A percentile compares a stretch with the other conserved stretches of the same genome.
These are phyloP conservation scores for Acrobasis consociella DNA, from an alignment of 2,888 invertebrate species.

Conservation along the genomic window DNA sequence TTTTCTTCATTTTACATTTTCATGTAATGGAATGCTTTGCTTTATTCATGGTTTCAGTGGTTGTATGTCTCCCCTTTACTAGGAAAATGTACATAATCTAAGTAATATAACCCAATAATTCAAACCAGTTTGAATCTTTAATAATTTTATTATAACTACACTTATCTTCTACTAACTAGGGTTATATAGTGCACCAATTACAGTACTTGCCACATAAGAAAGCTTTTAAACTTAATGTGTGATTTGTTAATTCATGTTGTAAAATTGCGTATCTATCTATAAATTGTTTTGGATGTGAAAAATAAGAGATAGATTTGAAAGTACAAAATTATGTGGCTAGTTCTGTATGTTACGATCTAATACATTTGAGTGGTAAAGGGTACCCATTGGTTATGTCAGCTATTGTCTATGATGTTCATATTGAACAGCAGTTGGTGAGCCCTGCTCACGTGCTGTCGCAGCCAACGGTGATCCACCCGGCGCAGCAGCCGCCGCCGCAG, in stretches of 20 bases:
- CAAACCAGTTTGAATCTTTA: background rate
- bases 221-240: background rate
- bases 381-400: slow-evolving; percentile 2
- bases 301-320: background rate
- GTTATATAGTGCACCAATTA: background rate
- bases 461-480: slow-evolving; percentile 76
- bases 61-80: slow-evolving; percentile 1
- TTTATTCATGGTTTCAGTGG: slow-evolving; percentile 30
- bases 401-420: slow-evolving; percentile 23
- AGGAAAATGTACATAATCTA: background rate
- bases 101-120: background rate
- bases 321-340: background rate
- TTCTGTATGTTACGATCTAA: slow-evolving; percentile 1
- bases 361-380: slow-evolving; percentile 18
- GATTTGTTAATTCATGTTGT: too few species aligned
- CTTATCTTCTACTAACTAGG: background rate
- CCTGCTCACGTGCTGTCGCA: slow-evolving; percentile 74
- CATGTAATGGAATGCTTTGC: slow-evolving; percentile 43
- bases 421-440: slow-evolving; percentile 63
- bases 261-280: background rate
- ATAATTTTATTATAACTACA: background rate
- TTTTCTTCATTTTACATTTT: slow-evolving; percentile 21
- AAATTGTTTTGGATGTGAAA: background rate
- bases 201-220: background rate
- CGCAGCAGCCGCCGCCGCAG: slow-evolving; percentile 76